A percentile compares a stretch with the other conserved stretches of the same genome.
These are phyloP conservation scores for Drosophila ercepeae DNA, from an alignment of 1,140 invertebrate species.

Conservation along the genomic window DNA sequence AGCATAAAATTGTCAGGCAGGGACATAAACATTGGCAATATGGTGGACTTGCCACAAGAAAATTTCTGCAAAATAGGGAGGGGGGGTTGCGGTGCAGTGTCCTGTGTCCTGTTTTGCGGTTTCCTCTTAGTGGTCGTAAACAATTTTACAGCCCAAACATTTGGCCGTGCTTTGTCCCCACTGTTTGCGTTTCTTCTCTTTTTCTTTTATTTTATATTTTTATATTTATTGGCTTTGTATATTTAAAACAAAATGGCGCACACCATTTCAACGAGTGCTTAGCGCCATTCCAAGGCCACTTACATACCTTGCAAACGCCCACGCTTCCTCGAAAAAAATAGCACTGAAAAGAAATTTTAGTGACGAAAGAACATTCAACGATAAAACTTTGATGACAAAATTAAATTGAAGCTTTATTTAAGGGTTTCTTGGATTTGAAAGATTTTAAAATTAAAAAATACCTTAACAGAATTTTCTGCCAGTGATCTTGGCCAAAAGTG, in stretches of 20 bases:
- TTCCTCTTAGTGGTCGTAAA: conserved; percentile 75
- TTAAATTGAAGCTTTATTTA: too few species aligned
- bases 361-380: too few species aligned
- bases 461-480: neutral
- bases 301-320: neutral
- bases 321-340: too few species aligned
- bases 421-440: too few species aligned
- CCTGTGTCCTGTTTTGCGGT: conserved; percentile 60
- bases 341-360: neutral
- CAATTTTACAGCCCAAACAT: conserved; percentile 78
- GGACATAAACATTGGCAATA: conserved; percentile 72
- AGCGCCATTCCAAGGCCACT: conserved; percentile 56
- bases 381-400: too few species aligned
- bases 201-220: conserved; percentile 54
- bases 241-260: conserved; percentile 59
- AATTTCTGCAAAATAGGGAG: neutral
- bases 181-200: conserved; percentile 26
- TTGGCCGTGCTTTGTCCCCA: conserved; percentile 54
- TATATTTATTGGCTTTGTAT: conserved; percentile 75
- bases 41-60: conserved; percentile 55
- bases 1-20: conserved; percentile 55
- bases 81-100: neutral
- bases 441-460: neutral
- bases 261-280: conserved; percentile 59
- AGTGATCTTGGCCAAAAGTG: conserved; percentile 11